A percentile compares a stretch with the other conserved stretches of the same genome.
These are phyloP conservation scores for Netelia fuscicornis DNA, from an alignment of 2,888 invertebrate species.

Conservation along the genomic window DNA sequence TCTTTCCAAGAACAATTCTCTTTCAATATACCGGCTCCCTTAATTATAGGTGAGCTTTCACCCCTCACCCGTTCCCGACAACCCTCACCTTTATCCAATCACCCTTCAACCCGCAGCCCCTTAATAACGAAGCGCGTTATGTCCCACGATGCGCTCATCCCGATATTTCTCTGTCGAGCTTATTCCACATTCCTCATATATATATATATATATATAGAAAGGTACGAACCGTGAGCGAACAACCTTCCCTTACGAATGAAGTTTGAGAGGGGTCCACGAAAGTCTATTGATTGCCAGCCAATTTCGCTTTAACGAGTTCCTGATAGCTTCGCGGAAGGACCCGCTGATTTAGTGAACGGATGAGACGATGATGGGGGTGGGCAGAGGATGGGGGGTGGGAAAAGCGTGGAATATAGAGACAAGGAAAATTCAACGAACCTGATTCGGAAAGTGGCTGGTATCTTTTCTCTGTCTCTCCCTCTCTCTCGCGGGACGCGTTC, in stretches of 20 bases:
- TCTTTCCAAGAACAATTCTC: slow-evolving; percentile 51
- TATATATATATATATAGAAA: background rate
- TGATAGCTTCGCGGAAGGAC: slow-evolving; percentile 73
- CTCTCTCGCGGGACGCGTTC: background rate
- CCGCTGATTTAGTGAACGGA: slow-evolving; percentile 72
- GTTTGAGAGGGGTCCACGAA: slow-evolving; percentile 54
- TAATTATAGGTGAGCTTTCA: slow-evolving; percentile 50
- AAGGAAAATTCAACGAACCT: slow-evolving; percentile 54
- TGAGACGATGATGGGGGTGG: slow-evolving; percentile 36
- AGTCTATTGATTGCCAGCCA: slow-evolving; percentile 75
- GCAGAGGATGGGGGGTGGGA: background rate
- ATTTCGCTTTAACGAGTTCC: slow-evolving; percentile 78
- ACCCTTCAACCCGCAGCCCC: slow-evolving; percentile 1
- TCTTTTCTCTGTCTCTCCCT: background rate
- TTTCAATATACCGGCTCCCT: slow-evolving; percentile 53
- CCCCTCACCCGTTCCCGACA: background rate
- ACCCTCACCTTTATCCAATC: background rate
- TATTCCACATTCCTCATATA: slow-evolving; percentile 35
- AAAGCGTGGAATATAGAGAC: slow-evolving; percentile 30
- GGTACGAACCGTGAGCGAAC: background rate
- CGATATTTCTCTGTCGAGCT: slow-evolving; percentile 27
- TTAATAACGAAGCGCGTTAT: slow-evolving; percentile 41
- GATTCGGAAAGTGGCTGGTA: slow-evolving; percentile 55
- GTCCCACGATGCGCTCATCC: slow-evolving; percentile 29
- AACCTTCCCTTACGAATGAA: slow-evolving; percentile 43